Evolutionary conservation across 2,888 invertebrate genomes (phyloP).

Genomic region (Lordiphosa andalusiaca): DNA sequence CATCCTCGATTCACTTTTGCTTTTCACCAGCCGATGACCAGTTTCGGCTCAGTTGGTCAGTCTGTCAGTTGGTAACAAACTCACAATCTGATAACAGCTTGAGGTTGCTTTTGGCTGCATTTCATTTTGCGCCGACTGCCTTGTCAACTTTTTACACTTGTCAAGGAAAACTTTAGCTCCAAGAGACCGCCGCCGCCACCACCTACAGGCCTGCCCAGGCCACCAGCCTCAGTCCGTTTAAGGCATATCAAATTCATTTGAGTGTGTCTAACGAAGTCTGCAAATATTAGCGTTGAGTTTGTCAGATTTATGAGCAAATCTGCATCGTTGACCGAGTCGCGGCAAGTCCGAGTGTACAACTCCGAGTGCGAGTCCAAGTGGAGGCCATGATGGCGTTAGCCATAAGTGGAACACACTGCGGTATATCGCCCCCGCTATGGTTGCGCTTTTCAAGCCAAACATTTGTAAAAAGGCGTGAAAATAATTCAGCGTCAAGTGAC

Average conservation of each 20-base stretch:
- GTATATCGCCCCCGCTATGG: constrained; percentile 64
- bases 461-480: constrained; percentile 75
- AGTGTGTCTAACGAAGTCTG: constrained; percentile 75
- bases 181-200: neutral
- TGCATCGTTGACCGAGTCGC: constrained; percentile 65
- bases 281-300: constrained; percentile 75
- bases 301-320: constrained; percentile 76
- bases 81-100: constrained; percentile 59
- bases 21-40: neutral
- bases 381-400: constrained; percentile 56
- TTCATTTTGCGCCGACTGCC: constrained; percentile 51
- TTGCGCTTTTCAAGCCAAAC: constrained; percentile 64
- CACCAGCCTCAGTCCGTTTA: constrained; percentile 54
- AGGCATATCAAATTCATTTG: constrained; percentile 75
- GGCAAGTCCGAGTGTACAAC: constrained; percentile 11
- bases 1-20: neutral
- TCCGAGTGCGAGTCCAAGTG: constrained; percentile 33
- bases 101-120: constrained; percentile 43
- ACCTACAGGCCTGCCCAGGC: too few relatives aligned
- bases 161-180: constrained; percentile 35
- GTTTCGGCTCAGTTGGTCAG: constrained; percentile 9
- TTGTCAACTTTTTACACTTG: constrained; percentile 72
- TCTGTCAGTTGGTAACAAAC: constrained; percentile 18
- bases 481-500: constrained; percentile 75
- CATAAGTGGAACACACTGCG: constrained; percentile 66